phyloP scores from a whole-genome alignment of 2,113 vertebrate genomes.

The Pterocles burchelli region DNA sequence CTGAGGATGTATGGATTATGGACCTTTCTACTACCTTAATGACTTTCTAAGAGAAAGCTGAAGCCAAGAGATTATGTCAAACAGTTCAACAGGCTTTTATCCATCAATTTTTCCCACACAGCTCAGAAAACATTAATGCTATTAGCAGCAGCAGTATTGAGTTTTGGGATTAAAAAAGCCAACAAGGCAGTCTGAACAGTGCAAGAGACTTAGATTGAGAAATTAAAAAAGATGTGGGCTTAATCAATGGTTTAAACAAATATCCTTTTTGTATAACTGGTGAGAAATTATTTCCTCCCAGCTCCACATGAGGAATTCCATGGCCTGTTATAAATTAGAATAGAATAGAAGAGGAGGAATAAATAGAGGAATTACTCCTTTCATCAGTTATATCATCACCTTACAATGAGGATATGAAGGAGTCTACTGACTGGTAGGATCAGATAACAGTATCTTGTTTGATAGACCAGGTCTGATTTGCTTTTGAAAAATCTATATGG shows the following conservation, averaged over 20 bases:
- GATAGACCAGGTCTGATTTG: neutral
- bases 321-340: neutral
- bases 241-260: neutral
- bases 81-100: neutral
- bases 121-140: neutral
- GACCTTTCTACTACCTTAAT: neutral
- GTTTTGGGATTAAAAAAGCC: neutral
- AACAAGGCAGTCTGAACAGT: neutral
- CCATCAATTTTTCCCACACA: neutral
- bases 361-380: neutral
- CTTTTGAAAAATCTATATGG: neutral
- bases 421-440: neutral
- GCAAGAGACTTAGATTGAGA: neutral
- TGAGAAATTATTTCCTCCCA: neutral
- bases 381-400: neutral
- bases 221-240: neutral
- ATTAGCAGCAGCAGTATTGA: neutral
- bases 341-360: neutral
- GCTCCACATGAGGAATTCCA: neutral
- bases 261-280: neutral
- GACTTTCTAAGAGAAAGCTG: constrained; percentile 8
- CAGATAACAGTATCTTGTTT: neutral
- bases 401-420: neutral
- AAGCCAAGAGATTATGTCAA: neutral
- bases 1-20: neutral